phyloP scores from a whole-genome alignment of 2,888 invertebrate genomes.

The Lymantria dispar region DNA sequence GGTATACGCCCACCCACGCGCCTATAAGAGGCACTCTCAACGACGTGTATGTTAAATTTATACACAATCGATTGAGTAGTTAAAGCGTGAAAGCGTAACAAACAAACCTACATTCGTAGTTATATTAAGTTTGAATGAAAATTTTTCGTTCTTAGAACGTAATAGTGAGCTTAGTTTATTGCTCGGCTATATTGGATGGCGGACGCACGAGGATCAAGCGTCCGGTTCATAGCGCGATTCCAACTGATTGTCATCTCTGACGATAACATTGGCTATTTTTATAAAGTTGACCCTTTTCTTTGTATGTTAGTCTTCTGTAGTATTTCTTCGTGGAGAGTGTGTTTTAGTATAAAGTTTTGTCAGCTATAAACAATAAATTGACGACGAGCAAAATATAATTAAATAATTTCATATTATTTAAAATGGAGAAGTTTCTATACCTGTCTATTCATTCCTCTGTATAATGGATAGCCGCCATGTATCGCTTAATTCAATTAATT shows the following conservation, averaged over 20 bases:
- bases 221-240: conserved; percentile 33
- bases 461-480: too few species aligned
- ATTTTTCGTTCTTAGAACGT: conserved; percentile 4
- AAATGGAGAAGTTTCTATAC: too few species aligned
- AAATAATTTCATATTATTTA: too few species aligned
- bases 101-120: neutral
- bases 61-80: too few species aligned
- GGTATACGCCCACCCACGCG: too few species aligned
- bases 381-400: too few species aligned
- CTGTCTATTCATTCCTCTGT: too few species aligned
- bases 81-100: neutral
- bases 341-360: too few species aligned
- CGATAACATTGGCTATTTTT: conserved; percentile 37
- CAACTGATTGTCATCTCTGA: conserved; percentile 40
- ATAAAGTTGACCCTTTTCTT: conserved; percentile 35
- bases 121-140: neutral
- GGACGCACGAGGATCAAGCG: conserved; percentile 8
- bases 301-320: conserved; percentile 28
- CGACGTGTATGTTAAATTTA: too few species aligned
- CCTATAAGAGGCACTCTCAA: too few species aligned
- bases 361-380: too few species aligned
- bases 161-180: conserved; percentile 9
- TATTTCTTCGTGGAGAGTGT: conserved; percentile 13
- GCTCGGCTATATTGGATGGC: conserved; percentile 10
- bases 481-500: too few species aligned